Evolutionary conservation across 2,888 invertebrate genomes (phyloP).

Genomic region (Anarsia innoxiella): DNA sequence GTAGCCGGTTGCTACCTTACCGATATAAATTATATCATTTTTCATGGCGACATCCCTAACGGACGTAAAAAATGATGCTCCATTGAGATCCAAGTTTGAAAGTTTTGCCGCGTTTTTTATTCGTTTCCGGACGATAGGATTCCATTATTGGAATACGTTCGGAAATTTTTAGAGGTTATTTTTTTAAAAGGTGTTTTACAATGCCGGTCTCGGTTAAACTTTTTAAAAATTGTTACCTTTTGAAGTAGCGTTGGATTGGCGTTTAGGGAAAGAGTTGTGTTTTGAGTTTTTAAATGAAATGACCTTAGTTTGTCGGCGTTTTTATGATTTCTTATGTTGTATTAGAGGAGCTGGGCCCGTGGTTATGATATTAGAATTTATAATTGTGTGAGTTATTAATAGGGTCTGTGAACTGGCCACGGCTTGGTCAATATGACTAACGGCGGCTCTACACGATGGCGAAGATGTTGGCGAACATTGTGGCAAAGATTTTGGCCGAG

Average conservation of each 20-base stretch:
- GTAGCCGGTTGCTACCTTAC: conserved; percentile 67
- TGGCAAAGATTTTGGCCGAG: too few species aligned
- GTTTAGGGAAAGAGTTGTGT: conserved; percentile 3
- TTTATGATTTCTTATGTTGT: conserved; percentile 44
- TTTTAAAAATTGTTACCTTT: conserved; percentile 2
- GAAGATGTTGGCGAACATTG: too few species aligned
- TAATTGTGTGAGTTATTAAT: conserved; percentile 39
- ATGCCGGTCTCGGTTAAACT: conserved; percentile 5
- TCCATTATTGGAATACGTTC: conserved; percentile 45
- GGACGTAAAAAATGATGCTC: conserved; percentile 71
- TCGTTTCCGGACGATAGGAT: conserved; percentile 68
- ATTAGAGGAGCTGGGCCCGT: conserved; percentile 30
- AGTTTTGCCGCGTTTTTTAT: conserved; percentile 73
- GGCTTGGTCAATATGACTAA: too few species aligned
- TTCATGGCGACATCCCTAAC: conserved; percentile 72
- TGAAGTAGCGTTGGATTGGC: conserved; percentile 6
- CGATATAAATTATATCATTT: conserved; percentile 76
- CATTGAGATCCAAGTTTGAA: conserved; percentile 69
- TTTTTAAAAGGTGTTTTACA: conserved; percentile 12
- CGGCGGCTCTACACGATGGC: too few species aligned
- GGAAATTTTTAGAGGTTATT: conserved; percentile 15
- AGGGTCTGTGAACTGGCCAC: conserved; percentile 33
- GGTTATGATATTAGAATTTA: conserved; percentile 40
- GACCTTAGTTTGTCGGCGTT: conserved; percentile 36
- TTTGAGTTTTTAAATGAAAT: conserved; percentile 9